Evolutionary conservation across 2,113 vertebrate species (phyloP), one percentile per base, ranked within the genome.

Genomic region (Spheniscus mendiculus): DNA sequence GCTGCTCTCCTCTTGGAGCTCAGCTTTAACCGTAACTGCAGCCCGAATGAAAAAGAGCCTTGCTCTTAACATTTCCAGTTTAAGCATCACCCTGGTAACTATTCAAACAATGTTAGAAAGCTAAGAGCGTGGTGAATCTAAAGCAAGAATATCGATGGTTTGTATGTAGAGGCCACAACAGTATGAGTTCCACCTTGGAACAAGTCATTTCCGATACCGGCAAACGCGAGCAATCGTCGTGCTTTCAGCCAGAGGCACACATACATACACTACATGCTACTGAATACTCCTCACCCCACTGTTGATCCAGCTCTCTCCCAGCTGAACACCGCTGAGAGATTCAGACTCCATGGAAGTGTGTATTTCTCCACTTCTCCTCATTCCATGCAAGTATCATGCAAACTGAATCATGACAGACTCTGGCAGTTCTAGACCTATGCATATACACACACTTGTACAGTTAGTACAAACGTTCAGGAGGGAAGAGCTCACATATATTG

Each of bases 371-470:
- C 56, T 80, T 76, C 50, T 69, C 61, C 44, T 66, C 45, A 50
- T 65, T 90, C 62, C 82, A 87, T 90, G 93, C 83, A 90, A 52
- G 63, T 55, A 61, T 80, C 93, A 87, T 93, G 90, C 95, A 94
- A 80, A 87, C 40, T 12, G 45, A 61, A 72, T 62, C 62, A 34
- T 10, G 72, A 66, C 30, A 69, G 72, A 32, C 49, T 61, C 6
- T 19, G 70, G 59, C 16, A 63, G 49, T 36, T 81, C 50, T 61
- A 87, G 38, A 25, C 29, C 45, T 66, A 61, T 27, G 38, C 52
- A 36, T 26, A 71, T 23, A 36, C 15, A 45, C 45, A 83, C 30
- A 15, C 82, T 56, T 16, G 10, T 49, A 77, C 34, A 52, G 66
- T 59, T 45, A 80, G 78, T 62, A 65, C 52, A 71, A 71, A 65